Evolutionary conservation across 1,140 invertebrate genomes (phyloP), one percentile per base, ranked within the genome.

Genomic region (Drosophila bocki): DNA sequence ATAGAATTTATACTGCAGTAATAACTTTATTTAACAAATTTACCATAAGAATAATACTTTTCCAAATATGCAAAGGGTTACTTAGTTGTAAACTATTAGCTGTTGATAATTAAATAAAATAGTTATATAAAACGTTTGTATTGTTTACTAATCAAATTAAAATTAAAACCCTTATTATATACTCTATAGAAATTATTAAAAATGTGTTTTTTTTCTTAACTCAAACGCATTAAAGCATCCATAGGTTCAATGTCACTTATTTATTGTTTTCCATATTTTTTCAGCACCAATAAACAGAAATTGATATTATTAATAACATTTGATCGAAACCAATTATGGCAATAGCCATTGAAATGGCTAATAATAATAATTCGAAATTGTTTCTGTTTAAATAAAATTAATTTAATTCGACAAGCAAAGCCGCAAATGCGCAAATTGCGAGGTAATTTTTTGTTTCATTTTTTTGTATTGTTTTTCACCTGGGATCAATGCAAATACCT

Each of bases 321-420:
- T 78, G 68, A 71, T 65, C 41, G 48, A 81, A 88, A 88, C 70
- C 84, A 88, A 88, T 87, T 88, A 84, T 76, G 58, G 19, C 26
- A 45, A 75, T 29, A 57, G 44, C 41, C 77, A 83, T 88, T 75
- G 50, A 84, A 80, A 78, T 54, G 78, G 45, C 56, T 68, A 88
- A 87, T 68, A 80, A 82, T 68, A 74, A 75, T 78, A 72, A 77
- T 71, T 44, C 51, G 61, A 69, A 87, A 82, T 71, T 61, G 68
- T 74, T 74, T 76, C 68, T 50, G 53, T 77, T 72, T 51, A 82
- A 78, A 82, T 68, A 68, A 71, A 77, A 74, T 80, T 81, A 88
- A 88, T 88, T 90, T 67, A 88, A 84, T 88, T 78, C 76, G 85
- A 88, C 84, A 65, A 62, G 57, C 68, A 57, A 88, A 88, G 70